Conservation (phyloP, 2,888 invertebrate species). For the Limnephilus rhombicus region DNA sequence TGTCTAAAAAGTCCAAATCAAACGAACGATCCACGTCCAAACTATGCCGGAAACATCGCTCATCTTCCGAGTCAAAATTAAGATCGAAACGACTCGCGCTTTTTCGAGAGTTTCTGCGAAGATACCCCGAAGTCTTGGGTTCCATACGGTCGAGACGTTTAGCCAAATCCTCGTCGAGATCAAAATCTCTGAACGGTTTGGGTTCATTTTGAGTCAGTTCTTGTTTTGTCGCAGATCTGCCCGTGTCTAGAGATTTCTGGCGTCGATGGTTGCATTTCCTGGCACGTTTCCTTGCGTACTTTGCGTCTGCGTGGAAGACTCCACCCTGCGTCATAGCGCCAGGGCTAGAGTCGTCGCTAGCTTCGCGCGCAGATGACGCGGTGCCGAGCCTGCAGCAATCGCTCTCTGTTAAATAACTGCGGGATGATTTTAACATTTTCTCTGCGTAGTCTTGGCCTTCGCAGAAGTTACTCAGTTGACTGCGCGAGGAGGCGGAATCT, state of each 20-base stretch:
- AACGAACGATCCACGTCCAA: constrained; percentile 77
- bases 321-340: constrained; percentile 59
- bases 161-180: constrained; percentile 70
- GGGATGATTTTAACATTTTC: constrained; percentile 65
- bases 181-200: constrained; percentile 67
- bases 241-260: constrained; percentile 64
- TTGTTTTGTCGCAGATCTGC: constrained; percentile 56
- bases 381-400: constrained; percentile 61
- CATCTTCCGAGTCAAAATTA: constrained; percentile 65
- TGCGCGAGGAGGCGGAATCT: constrained; percentile 64
- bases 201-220: constrained; percentile 53
- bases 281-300: constrained; percentile 61
- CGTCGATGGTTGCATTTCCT: constrained; percentile 62
- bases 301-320: constrained; percentile 53
- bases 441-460: constrained; percentile 64
- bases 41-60: constrained; percentile 71
- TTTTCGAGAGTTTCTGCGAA: constrained; percentile 61
- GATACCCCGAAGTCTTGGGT: constrained; percentile 59
- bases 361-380: constrained; percentile 62
- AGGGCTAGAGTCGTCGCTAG: constrained; percentile 64
- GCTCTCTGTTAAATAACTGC: constrained; percentile 63
- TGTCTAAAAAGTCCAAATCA: constrained; percentile 73
- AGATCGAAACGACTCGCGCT: constrained; percentile 64
- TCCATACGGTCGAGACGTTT: constrained; percentile 64
- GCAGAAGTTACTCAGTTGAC: constrained; percentile 60